These are phyloP conservation scores for Enteromius paludinosus DNA, from an alignment of 2,797 vertebrate species.

Conservation along the genomic window DNA sequence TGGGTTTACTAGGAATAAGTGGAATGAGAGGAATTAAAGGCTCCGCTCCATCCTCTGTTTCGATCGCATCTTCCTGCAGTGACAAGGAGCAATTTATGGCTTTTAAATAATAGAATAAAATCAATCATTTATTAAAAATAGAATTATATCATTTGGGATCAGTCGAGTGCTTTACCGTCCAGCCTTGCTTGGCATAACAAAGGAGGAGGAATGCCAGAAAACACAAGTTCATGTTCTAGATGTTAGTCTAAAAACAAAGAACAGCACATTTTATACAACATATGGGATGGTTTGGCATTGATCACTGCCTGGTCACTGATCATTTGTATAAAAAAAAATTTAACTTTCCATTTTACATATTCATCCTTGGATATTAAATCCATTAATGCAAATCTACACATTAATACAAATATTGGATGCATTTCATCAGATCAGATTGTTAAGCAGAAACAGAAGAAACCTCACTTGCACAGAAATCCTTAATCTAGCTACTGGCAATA, in stretches of 20 bases:
- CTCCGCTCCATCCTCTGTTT: conserved; percentile 62
- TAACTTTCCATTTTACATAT: neutral
- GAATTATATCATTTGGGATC: conserved; percentile 1
- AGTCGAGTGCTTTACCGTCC: conserved; percentile 70
- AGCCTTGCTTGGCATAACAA: conserved; percentile 74
- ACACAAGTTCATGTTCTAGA: conserved; percentile 77
- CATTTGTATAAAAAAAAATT: neutral
- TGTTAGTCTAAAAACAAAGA: conserved; percentile 63
- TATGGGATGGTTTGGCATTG: neutral
- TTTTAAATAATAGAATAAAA: conserved; percentile 1
- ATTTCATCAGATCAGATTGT: neutral
- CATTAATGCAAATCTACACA: neutral
- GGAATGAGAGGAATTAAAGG: conserved; percentile 67
- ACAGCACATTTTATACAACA: neutral
- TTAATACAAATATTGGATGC: neutral
- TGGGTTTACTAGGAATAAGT: conserved; percentile 65
- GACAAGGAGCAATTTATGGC: conserved; percentile 27
- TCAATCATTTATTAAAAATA: neutral
- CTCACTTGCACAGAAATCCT: neutral
- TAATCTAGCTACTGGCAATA: neutral
- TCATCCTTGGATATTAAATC: neutral
- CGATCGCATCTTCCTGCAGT: conserved; percentile 68
- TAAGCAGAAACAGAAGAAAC: neutral
- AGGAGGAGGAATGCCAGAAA: conserved; percentile 79
- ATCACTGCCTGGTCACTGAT: neutral